Conservation (phyloP, 2,113 vertebrate genomes). For the Anoplopoma fimbria region DNA sequence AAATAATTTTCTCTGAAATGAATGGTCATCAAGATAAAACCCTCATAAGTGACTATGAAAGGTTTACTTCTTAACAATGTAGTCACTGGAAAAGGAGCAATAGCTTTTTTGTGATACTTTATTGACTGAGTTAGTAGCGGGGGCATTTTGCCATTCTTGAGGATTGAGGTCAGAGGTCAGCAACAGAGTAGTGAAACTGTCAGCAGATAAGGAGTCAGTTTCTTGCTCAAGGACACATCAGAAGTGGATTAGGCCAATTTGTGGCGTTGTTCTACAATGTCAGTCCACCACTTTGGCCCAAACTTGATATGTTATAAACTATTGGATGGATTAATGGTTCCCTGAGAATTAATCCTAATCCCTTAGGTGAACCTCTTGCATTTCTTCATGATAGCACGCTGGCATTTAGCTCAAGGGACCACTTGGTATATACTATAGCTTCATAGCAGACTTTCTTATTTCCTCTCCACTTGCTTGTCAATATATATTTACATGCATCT, state of each 20-base stretch:
- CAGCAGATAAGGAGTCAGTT: constrained; percentile 6
- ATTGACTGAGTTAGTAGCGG: neutral
- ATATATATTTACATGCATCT: constrained; percentile 1
- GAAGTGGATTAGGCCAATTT: neutral
- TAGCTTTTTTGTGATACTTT: constrained; percentile 7
- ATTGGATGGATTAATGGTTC: neutral
- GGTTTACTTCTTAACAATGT: neutral
- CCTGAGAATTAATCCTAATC: neutral
- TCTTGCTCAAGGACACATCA: constrained; percentile 40
- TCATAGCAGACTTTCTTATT: neutral
- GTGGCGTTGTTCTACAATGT: neutral
- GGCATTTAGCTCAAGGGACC: neutral
- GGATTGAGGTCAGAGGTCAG: constrained; percentile 19
- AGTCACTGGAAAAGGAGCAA: constrained; percentile 9
- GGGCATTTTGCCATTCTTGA: neutral
- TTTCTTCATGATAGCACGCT: neutral
- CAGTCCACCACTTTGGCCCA: neutral
- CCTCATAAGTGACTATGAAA: neutral
- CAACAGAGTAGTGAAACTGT: neutral
- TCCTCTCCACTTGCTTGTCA: neutral
- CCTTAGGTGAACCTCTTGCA: neutral
- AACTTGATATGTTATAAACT: neutral
- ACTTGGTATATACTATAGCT: no score
- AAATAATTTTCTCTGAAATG: neutral
- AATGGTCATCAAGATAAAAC: neutral